Conservation (phyloP, 2,797 vertebrate genomes). For the Cichlasoma orientale region DNA sequence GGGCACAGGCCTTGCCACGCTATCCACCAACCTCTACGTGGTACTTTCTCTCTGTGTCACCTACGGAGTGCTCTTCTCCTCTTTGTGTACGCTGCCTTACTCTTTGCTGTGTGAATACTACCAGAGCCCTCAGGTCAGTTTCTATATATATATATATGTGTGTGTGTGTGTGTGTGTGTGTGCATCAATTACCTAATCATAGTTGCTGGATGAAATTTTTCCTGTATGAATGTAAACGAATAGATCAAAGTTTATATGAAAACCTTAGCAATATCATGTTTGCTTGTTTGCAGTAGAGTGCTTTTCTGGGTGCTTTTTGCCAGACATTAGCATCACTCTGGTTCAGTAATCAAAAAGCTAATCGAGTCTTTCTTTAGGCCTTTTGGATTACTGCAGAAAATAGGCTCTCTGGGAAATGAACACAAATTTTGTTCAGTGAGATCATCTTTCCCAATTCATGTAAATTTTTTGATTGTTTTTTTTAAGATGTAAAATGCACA, state of each 20-base stretch:
- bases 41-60: constrained; percentile 93
- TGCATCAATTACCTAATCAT: neutral
- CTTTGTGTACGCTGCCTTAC: constrained; percentile 97
- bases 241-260: neutral
- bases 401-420: neutral
- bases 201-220: neutral
- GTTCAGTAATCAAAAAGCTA: neutral
- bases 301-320: neutral
- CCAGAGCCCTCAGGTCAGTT: constrained; percentile 92
- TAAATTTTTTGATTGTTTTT: neutral
- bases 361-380: neutral
- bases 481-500: neutral
- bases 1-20: constrained; percentile 93
- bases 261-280: neutral
- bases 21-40: constrained; percentile 93
- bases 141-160: neutral
- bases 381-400: neutral
- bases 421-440: neutral
- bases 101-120: constrained; percentile 99
- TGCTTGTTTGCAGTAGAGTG: neutral
- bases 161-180: too few species aligned
- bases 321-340: neutral
- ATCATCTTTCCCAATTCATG: neutral
- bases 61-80: constrained; percentile 95
- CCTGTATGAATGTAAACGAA: neutral